Evolutionary conservation across 2,888 invertebrate species (phyloP).

Genomic region (Caenorhabditis uteleia): DNA sequence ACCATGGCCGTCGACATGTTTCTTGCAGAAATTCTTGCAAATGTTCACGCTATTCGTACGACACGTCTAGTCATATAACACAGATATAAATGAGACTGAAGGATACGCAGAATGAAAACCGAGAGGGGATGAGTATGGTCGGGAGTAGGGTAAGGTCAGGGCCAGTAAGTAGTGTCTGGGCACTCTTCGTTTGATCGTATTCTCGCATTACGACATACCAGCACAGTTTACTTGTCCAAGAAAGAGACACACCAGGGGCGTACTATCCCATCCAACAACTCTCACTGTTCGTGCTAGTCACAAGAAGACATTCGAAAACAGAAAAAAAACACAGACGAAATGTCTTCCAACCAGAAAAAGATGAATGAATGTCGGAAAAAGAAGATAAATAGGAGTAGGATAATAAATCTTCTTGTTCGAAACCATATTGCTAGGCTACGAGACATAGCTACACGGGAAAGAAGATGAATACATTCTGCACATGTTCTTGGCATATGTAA

Average conservation of each 20-base stretch:
- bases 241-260: not conserved
- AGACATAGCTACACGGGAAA: too few species aligned
- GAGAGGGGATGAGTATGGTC: constrained; percentile 5
- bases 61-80: not conserved
- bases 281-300: not conserved
- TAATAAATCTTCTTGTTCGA: too few species aligned
- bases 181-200: not conserved
- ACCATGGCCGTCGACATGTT: too few species aligned
- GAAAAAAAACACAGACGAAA: not conserved
- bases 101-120: constrained; percentile 1
- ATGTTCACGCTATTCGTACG: too few species aligned
- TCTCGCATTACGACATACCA: not conserved
- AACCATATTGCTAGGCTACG: too few species aligned
- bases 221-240: constrained; percentile 2
- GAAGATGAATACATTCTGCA: too few species aligned
- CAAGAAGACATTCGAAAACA: not conserved
- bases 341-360: not conserved
- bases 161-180: not conserved
- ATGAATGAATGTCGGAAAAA: not conserved
- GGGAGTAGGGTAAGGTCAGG: constrained; percentile 4
- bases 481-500: too few species aligned
- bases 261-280: not conserved
- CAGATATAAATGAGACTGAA: not conserved
- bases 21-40: too few species aligned
- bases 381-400: not conserved